A percentile compares a stretch with the other conserved stretches of the same genome.
These are phyloP conservation scores for Camelus bactrianus DNA, from an alignment of 2,113 vertebrate species.

Conservation along the genomic window DNA sequence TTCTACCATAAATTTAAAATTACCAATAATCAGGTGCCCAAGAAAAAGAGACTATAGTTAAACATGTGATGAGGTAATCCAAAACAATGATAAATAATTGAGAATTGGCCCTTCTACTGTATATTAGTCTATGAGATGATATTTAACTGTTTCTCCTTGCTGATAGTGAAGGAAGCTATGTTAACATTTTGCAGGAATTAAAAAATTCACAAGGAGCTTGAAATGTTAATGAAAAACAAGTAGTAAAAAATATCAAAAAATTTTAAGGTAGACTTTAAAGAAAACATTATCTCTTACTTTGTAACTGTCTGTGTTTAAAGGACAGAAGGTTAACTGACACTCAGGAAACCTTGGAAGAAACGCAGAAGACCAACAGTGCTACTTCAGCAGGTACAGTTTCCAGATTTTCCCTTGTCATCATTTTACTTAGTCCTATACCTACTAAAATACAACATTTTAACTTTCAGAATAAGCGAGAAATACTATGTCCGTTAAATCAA, in stretches of 20 bases:
- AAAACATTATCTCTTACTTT: conserved; percentile 53
- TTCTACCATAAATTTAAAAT: conserved; percentile 25
- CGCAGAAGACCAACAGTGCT: conserved; percentile 82
- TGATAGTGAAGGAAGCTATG: conserved; percentile 15
- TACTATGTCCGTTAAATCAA: conserved; percentile 95
- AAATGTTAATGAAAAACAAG: conserved; percentile 50
- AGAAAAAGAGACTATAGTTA: neutral
- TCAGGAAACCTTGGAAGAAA: conserved; percentile 84
- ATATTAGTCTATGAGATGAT: conserved; percentile 18
- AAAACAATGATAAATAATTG: conserved; percentile 61
- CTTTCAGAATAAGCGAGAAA: conserved; percentile 94
- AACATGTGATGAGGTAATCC: neutral
- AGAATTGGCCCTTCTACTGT: conserved; percentile 49
- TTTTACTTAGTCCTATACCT: conserved; percentile 50
- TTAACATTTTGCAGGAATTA: conserved; percentile 59
- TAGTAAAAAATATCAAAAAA: neutral
- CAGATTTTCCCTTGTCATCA: neutral
- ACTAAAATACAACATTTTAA: conserved; percentile 39
- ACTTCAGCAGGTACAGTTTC: conserved; percentile 86
- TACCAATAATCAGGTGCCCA: conserved; percentile 23
- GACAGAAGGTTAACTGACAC: conserved; percentile 79
- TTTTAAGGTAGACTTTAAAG: conserved; percentile 51
- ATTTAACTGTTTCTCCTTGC: conserved; percentile 38
- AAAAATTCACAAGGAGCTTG: conserved; percentile 22
- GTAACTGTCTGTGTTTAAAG: conserved; percentile 79